phyloP scores from a whole-genome alignment of 1,140 invertebrate species.

The Heliconius nattereri region DNA sequence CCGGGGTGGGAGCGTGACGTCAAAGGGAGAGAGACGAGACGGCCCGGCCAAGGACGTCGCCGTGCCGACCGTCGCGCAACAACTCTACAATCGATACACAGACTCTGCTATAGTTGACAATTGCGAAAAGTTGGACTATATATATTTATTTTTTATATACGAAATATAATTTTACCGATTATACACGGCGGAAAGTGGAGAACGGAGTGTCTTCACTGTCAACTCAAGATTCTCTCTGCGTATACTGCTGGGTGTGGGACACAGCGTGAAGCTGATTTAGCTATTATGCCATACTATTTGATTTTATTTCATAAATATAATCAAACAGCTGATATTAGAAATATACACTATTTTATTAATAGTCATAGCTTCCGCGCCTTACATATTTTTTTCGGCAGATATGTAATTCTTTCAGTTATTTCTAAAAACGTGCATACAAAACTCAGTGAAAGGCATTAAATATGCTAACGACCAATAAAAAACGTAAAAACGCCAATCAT shows the following conservation, averaged over 20 bases:
- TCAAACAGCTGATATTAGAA: neutral
- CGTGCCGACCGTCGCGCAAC: slow-evolving; percentile 71
- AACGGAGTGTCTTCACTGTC: too few species aligned
- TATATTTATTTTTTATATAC: neutral
- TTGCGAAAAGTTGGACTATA: slow-evolving; percentile 1
- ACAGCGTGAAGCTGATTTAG: neutral
- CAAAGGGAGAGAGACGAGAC: slow-evolving; percentile 54
- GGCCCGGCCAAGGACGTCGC: slow-evolving; percentile 76
- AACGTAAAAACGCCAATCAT: slow-evolving; percentile 25
- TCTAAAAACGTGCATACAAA: neutral
- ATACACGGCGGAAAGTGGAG: too few species aligned
- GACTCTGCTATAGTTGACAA: slow-evolving; percentile 33
- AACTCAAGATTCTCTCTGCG: too few species aligned
- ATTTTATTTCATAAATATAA: neutral
- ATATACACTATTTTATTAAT: neutral
- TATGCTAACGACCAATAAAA: slow-evolving; percentile 1
- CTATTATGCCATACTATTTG: neutral
- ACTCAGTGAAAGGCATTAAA: slow-evolving; percentile 6
- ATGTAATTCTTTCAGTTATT: neutral
- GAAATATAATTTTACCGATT: neutral
- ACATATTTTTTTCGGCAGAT: neutral
- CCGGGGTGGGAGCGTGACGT: slow-evolving; percentile 64
- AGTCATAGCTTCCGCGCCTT: neutral
- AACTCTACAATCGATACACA: slow-evolving; percentile 68
- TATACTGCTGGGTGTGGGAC: too few species aligned